Conservation (phyloP, 2,797 vertebrate species). For the Microhierax caerulescens region DNA sequence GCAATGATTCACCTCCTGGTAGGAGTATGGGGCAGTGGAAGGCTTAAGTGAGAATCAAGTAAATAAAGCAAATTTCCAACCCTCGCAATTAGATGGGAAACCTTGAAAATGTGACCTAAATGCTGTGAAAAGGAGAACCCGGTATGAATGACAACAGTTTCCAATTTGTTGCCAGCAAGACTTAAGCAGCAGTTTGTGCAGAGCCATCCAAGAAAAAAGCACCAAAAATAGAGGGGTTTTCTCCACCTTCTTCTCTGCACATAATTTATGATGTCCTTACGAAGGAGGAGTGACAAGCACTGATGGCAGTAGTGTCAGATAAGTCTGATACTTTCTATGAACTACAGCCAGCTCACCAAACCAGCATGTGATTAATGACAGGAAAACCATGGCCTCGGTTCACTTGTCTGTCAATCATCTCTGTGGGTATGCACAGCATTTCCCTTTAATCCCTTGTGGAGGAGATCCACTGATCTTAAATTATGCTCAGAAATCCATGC, state of each 20-base stretch:
- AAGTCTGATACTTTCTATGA: constrained; percentile 50
- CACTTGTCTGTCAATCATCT: constrained; percentile 17
- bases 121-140: not conserved
- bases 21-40: not conserved
- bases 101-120: not conserved
- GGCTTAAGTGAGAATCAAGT: not conserved
- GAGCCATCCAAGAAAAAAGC: constrained; percentile 29
- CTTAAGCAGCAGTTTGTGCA: constrained; percentile 33
- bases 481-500: not conserved
- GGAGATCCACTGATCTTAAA: not conserved
- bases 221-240: constrained; percentile 28
- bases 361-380: constrained; percentile 28
- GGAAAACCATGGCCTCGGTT: constrained; percentile 38
- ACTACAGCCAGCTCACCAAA: constrained; percentile 48
- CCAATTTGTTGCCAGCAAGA: constrained; percentile 22
- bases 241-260: constrained; percentile 27
- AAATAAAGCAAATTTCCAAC: not conserved
- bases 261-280: not conserved
- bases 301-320: constrained; percentile 48
- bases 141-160: not conserved
- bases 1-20: not conserved
- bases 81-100: not conserved
- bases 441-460: not conserved
- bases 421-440: not conserved
- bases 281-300: constrained; percentile 17